Percentiles rank a stretch among this genome's conserved stretches.
Conservation (phyloP, 2,888 invertebrate species). For the Strigamia crassipes region DNA sequence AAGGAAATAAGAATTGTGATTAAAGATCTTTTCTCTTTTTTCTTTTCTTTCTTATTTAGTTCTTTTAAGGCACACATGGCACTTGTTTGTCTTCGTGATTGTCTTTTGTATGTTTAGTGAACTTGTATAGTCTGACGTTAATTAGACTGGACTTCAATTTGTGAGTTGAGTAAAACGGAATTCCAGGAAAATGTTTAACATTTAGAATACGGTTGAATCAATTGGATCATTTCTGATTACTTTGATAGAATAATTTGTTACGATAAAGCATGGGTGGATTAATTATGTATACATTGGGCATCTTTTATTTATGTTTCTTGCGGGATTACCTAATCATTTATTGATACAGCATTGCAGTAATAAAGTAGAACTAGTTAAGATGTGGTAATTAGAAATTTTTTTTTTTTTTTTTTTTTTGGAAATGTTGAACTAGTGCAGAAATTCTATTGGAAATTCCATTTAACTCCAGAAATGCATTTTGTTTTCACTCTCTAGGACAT, state of each 20-base stretch:
- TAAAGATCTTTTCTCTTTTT: neutral
- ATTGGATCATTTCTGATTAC: neutral
- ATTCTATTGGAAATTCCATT: neutral
- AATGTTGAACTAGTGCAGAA: too few relatives aligned
- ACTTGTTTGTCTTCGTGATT: neutral
- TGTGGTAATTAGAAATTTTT: too few relatives aligned
- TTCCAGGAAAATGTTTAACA: neutral
- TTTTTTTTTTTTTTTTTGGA: too few relatives aligned
- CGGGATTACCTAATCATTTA: too few relatives aligned
- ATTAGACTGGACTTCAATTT: slow-evolving; percentile 5
- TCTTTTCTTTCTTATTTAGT: neutral
- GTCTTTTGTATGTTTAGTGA: neutral
- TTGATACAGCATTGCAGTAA: too few relatives aligned
- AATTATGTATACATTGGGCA: neutral
- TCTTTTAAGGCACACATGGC: neutral
- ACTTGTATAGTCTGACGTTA: neutral
- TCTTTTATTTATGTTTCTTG: neutral
- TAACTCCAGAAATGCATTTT: neutral
- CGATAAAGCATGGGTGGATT: neutral
- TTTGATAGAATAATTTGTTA: neutral
- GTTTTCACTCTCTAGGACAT: neutral
- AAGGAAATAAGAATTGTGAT: neutral
- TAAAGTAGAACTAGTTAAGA: too few relatives aligned
- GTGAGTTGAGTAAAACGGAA: neutral
- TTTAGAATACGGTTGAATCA: neutral